Evolutionary conservation across 2,888 invertebrate genomes (phyloP), one percentile per base, ranked within the genome.

Genomic region (Strigamia transsilvanica): DNA sequence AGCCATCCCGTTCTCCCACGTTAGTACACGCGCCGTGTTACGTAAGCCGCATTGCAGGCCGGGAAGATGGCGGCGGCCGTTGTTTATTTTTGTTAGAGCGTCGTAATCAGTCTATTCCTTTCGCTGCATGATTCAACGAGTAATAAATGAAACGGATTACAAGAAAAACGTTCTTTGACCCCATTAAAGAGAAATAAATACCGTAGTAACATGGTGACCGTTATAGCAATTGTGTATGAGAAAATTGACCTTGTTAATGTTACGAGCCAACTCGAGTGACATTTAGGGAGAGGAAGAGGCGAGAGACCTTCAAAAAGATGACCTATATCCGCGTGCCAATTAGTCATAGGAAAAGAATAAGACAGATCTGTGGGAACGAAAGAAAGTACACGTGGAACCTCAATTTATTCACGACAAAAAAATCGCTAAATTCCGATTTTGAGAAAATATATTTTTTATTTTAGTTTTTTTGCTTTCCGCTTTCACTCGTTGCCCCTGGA

Each of bases 221-320:
- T 56, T 56, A 18, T 46, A n/a, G 46, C 56, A 56, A 56, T 56
- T 46, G 46, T 46, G 46, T 13, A n/a, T 46, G 56, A 23, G n/a
- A 73, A 12, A 73, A 32, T 73, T 73, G 73, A 73, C 73, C 73
- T 73, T 73, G 73, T 32, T 73, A 27, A 10, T 32, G 73, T 15
- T 27, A 27, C 21, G 32, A 32, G 32, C 23, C 21, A 4, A 12
- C 12, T 23, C 61, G 12, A 66, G 21, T 73, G 23, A 15, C 32
- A 73, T 73, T 73, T 15, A 32, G 32, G 13, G 12, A 32, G 73
- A 13, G 32, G 32, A 32, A 73, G 73, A 73, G 73, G 27, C 73
- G 13, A 73, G 73, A 73, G 73, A 73, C 73, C 73, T 73, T 73
- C 73, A 73, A 73, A 73, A 73, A 73, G 73, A 73, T 73, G 73